These are phyloP conservation scores for Endomychus coccineus DNA, from an alignment of 2,888 invertebrate species.

Conservation along the genomic window DNA sequence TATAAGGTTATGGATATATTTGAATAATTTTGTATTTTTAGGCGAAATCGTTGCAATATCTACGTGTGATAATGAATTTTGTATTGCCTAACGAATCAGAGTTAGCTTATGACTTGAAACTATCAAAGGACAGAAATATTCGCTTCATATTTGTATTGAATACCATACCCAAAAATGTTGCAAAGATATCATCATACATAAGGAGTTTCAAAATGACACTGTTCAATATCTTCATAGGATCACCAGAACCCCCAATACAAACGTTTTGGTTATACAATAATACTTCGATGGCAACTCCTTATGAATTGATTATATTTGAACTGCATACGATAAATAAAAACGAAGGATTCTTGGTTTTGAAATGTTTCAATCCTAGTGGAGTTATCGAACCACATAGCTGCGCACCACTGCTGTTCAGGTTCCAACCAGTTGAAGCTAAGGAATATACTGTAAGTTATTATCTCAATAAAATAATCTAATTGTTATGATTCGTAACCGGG, in stretches of 20 bases:
- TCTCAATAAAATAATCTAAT: too few relatives aligned
- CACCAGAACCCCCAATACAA: constrained; percentile 12
- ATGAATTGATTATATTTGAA: constrained; percentile 5
- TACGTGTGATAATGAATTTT: constrained; percentile 37
- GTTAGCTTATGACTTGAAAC: constrained; percentile 37
- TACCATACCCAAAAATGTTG: constrained; percentile 2
- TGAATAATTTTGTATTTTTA: constrained; percentile 27
- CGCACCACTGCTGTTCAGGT: constrained; percentile 5
- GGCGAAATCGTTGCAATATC: constrained; percentile 22
- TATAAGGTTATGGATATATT: too few relatives aligned
- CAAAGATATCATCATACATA: constrained; percentile 6
- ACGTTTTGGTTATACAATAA: constrained; percentile 10
- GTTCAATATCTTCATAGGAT: constrained; percentile 12
- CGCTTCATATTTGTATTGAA: constrained; percentile 8
- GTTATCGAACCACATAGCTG: constrained; percentile 4
- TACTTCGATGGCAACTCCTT: constrained; percentile 5
- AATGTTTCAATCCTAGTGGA: constrained; percentile 8
- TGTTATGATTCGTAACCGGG: too few relatives aligned
- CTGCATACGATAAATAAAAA: constrained; percentile 1
- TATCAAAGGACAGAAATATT: constrained; percentile 21
- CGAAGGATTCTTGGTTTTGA: constrained; percentile 11
- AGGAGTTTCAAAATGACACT: constrained; percentile 3
- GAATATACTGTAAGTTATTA: constrained; percentile 9
- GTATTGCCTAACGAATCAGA: constrained; percentile 29
- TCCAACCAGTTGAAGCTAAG: constrained; percentile 12